Evolutionary conservation across 2,113 vertebrate species (phyloP), one percentile per base, ranked within the genome.

Genomic region (Rhinoderma darwinii): DNA sequence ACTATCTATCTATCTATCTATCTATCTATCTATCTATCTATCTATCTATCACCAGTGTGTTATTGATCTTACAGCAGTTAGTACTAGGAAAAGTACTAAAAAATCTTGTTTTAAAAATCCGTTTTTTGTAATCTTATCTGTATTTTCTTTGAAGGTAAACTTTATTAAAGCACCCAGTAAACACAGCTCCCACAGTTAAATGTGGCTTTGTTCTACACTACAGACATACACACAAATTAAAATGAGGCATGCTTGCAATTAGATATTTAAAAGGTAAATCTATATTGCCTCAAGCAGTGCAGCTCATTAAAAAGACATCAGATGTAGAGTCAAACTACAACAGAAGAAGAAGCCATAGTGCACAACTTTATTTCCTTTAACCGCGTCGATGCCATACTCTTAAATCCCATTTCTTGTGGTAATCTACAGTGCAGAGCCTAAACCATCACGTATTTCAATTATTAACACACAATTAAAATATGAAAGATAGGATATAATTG

Each of bases 221-320:
- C 11, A 83, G 43, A 70, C 44, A 22, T 50, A 72, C 37, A 61
- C 51, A 39, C 44, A 83, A 83, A 83, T 73, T 51, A 50, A 72
- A 83, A 72, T 83, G 82, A 83, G 63, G 72, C 82, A 83, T 54
- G 30, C 63, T 73, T 70, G n/a, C 80, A 83, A 82, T 82, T 51
- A 83, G 82, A 72, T 47, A 73, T 83, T 83, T 83, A 72, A 59
- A 83, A 72, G 82, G 82, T 83, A 73, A 83, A 83, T 83, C 63
- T 72, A 73, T 83, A 72, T 51, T 54, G 82, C 63, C 44, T 72
- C 32, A 54, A 72, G 66, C 66, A 70, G 82, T 22, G 63, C 30
- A 32, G 30, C 82, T 51, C 41, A 73, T 83, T 22, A 83, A 72
- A 83, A 83, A 83, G 39, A 83, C 41, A 72, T 72, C 41, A 83